Evolutionary conservation across 1,140 invertebrate species (phyloP).

Genomic region (Drosophila prosaltans): DNA sequence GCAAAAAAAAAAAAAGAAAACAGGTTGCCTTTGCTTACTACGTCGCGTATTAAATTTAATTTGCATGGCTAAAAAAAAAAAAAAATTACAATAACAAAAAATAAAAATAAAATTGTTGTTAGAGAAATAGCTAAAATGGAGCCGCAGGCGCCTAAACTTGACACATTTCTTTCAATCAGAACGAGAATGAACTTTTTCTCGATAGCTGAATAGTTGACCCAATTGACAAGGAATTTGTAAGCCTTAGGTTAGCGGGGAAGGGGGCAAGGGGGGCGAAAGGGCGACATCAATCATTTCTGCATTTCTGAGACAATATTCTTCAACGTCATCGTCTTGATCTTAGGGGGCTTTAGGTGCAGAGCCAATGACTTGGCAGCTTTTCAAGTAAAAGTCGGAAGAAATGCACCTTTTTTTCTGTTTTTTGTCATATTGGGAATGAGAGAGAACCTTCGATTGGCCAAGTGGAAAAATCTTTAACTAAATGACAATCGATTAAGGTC

Average conservation of each 20-base stretch:
- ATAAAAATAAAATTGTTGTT: conserved; percentile 4
- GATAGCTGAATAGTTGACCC: conserved; percentile 70
- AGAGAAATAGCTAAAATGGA: conserved; percentile 38
- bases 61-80: conserved; percentile 55
- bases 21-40: conserved; percentile 55
- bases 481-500: conserved; percentile 80
- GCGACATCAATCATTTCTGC: conserved; percentile 69
- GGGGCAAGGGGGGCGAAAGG: conserved; percentile 27
- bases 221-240: conserved; percentile 38
- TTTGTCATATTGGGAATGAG: conserved; percentile 17
- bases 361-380: conserved; percentile 68
- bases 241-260: background rate
- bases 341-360: conserved; percentile 56
- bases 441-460: conserved; percentile 46
- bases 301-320: conserved; percentile 61
- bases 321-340: conserved; percentile 42
- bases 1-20: conserved; percentile 28
- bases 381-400: conserved; percentile 58
- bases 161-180: conserved; percentile 60
- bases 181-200: conserved; percentile 48
- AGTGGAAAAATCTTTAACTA: conserved; percentile 54
- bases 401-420: conserved; percentile 31
- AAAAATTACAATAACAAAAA: conserved; percentile 16
- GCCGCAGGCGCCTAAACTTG: conserved; percentile 58
- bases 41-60: conserved; percentile 68